Conservation (phyloP, 2,888 invertebrate genomes). For the Stenchaetothrips biformis region DNA sequence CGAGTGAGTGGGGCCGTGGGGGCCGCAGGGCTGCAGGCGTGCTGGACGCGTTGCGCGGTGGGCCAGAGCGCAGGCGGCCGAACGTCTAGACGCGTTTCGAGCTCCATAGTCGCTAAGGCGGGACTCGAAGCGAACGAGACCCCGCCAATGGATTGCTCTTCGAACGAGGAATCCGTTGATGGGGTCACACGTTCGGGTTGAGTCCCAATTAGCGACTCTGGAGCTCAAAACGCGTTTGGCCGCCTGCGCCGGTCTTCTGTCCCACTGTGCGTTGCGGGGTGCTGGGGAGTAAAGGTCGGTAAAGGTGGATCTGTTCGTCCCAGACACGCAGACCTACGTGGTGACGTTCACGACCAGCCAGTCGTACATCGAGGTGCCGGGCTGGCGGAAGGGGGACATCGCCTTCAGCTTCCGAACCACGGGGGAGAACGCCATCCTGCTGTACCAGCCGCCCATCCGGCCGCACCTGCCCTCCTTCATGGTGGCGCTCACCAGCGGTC, state of each 20-base stretch:
- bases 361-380: constrained; percentile 87
- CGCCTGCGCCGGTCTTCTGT: too few species aligned
- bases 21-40: too few species aligned
- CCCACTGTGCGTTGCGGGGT: background rate
- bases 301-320: constrained; percentile 38
- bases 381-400: constrained; percentile 88
- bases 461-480: constrained; percentile 87
- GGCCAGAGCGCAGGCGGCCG: background rate
- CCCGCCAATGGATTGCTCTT: too few species aligned
- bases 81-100: too few species aligned
- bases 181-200: too few species aligned
- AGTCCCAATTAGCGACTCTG: too few species aligned
- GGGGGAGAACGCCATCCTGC: constrained; percentile 78
- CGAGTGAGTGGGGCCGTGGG: constrained; percentile 72
- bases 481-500: constrained; percentile 81
- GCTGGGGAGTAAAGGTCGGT: background rate
- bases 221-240: too few species aligned
- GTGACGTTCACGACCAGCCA: constrained; percentile 91
- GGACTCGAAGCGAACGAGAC: too few species aligned
- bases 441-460: constrained; percentile 86
- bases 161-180: too few species aligned
- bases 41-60: too few species aligned
- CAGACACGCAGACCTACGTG: constrained; percentile 86
- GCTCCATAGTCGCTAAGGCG: too few species aligned
- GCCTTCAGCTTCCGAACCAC: constrained; percentile 91